These are phyloP conservation scores for Thymallus thymallus DNA, from an alignment of 2,113 vertebrate genomes.

Conservation along the genomic window DNA sequence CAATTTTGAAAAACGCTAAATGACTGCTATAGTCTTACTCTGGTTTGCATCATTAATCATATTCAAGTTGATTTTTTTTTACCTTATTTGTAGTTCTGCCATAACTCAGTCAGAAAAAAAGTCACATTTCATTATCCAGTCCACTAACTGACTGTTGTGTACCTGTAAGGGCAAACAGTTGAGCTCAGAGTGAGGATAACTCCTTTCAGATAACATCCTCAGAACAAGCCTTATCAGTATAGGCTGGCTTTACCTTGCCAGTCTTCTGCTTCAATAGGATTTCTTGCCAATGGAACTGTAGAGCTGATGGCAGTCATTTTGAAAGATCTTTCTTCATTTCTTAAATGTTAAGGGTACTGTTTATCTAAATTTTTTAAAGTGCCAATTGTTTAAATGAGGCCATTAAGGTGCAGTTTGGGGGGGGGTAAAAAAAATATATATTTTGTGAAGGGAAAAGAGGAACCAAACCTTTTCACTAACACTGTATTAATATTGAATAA, in stretches of 20 bases:
- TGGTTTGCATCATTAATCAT: constrained; percentile 77
- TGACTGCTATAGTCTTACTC: constrained; percentile 79
- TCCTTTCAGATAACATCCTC: constrained; percentile 53
- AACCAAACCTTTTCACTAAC: constrained; percentile 77
- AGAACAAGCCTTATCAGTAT: constrained; percentile 57
- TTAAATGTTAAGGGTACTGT: constrained; percentile 74
- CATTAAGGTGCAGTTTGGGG: constrained; percentile 69
- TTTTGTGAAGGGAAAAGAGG: constrained; percentile 42
- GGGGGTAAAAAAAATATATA: constrained; percentile 31
- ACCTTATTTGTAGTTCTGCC: constrained; percentile 40
- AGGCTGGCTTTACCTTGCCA: not conserved
- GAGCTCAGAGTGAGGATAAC: constrained; percentile 48
- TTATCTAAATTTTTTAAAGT: constrained; percentile 75
- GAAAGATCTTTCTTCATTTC: constrained; percentile 67
- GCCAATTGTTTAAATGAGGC: constrained; percentile 75
- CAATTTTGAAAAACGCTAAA: constrained; percentile 77
- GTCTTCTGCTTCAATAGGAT: not conserved
- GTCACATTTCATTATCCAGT: not conserved
- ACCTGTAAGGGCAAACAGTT: constrained; percentile 36
- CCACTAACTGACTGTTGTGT: no score
- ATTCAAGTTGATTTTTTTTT: constrained; percentile 66
- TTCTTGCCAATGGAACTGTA: not conserved
- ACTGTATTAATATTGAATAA: constrained; percentile 83
- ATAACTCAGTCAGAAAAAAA: constrained; percentile 5
- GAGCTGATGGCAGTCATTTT: constrained; percentile 3